Base-by-base conservation (phyloP, 2,888 invertebrate species). In the Drosophila mulleri region DNA sequence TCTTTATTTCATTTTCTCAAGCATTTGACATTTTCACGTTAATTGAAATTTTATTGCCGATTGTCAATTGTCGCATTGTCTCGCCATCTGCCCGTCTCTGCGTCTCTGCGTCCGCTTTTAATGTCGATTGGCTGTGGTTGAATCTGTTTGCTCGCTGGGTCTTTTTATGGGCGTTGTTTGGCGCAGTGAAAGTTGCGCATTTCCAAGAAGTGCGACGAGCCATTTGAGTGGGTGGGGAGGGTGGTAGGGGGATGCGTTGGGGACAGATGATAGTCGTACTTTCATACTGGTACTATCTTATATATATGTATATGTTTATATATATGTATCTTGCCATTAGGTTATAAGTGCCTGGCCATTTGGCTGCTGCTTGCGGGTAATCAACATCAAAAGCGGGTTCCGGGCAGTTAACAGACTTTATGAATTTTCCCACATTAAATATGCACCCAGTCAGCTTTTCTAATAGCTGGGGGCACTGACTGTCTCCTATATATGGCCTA, bases 391-490 rank as follows among this genome's bases (percentile, higher is more conserved):
- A 84, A 84, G 84, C 82, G 57, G 57, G 68, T 69, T 74, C 74
- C 74, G 78, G 44, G 35, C 35, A 44, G 69, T 65, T 72, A 74
- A 74, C 78, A 56, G 54, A 69, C 60, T 61, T 69, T 72, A 83
- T 81, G 53, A 81, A 79, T 77, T 75, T 83, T 84, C 82, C 82
- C 83, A 86, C 83, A 84, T 86, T 85, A 85, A 80, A 78, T 76
- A 83, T 85, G 85, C 85, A 85, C 44, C 53, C 58, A 74, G 39
- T 12, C 26, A n/a, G 8, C 26, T 48, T 62, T 72, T 74, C 73
- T 69, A 58, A 58, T 66, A 59, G 48, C 60, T 26, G 54, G 47
- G 65, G 37, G 29, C 29, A 14, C 32, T 53, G 35, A 14, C 32
- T 53, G 32, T 20, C 58, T 42, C 32, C 44, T 23, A 44, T 54